Evolutionary conservation across 30 jellyfish, hydroid and myxozoan species (phyloP).

Genomic region (Pseudorhiza aurosa): DNA sequence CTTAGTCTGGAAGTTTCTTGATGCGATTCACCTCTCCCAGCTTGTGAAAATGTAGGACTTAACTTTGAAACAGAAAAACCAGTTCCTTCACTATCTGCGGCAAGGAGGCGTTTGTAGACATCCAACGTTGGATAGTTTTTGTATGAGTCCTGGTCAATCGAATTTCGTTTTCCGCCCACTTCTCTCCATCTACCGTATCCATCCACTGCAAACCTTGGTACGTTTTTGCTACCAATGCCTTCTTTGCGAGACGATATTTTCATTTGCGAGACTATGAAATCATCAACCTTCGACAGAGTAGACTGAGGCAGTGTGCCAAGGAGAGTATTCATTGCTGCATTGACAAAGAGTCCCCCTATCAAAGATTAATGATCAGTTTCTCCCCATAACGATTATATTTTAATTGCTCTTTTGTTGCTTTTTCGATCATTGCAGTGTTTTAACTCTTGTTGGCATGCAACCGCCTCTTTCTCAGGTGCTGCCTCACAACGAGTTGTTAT

Average conservation of each 20-base stretch:
- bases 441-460: constrained; percentile 8
- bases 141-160: neutral
- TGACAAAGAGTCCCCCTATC: too few species aligned
- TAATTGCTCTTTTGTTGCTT: neutral
- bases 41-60: neutral
- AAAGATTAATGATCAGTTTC: too few species aligned
- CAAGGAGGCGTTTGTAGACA: neutral
- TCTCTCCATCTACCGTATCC: constrained; percentile 70
- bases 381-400: too few species aligned
- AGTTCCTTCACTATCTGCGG: neutral
- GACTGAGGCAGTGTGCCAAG: constrained; percentile 15
- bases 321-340: too few species aligned
- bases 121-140: neutral
- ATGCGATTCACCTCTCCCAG: neutral
- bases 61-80: neutral
- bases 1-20: neutral
- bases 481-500: neutral
- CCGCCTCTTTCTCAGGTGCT: constrained; percentile 12
- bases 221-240: neutral
- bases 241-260: neutral
- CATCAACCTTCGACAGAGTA: constrained; percentile 16
- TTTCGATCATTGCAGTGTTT: neutral
- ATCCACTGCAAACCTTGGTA: constrained; percentile 65
- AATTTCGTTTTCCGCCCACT: neutral
- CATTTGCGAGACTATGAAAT: constrained; percentile 17